Base-by-base conservation (phyloP, 1,140 invertebrate species). In the Metopolophium dirhodum region DNA sequence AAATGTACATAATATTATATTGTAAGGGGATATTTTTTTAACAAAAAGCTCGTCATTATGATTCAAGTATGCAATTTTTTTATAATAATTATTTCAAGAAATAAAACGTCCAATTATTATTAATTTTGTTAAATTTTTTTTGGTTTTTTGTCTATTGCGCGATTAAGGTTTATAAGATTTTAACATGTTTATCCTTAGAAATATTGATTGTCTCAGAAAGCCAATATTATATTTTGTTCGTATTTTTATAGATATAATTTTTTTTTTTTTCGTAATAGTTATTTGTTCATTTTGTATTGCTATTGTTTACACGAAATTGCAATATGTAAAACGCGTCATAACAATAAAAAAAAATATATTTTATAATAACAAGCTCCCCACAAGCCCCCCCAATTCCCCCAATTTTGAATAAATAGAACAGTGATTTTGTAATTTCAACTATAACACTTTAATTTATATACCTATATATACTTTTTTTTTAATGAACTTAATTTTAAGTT, bases 131-230 rank as follows among this genome's bases (percentile, higher is more conserved):
- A 26, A 51, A 20, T 51, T 51, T 51, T 51, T 26, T 57, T 57
- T 57, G 9, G 11, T 77, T 68, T 45, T 68, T 77, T 41, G 22
- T 49, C 82, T 85, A 86, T 85, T 86, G 82, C 91, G 77, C n/a
- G 61, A 51, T 49, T 82, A 82, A 23, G 49, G n/a, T 85, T 93
- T 26, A 54, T 83, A 85, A 37, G 37, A 37, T 49, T 92, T 92
- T 83, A 49, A 54, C 47, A 37, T 85, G 83, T 51, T 83, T 49
- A 85, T 85, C 49, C 82, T 93, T 93, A 93, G 77, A 93, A 93
- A 93, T 93, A 93, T 85, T 93, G 91, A 93, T 93, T 93, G 91
- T 93, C 91, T 93, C 61, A 85, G 77, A 86, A 93, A 93, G 91
- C 91, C 68, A 93, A 93, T 85, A 86, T 51, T 85, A 54, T 30